Percentiles rank a stretch among this genome's conserved stretches.
phyloP scores from a whole-genome alignment of 1,140 invertebrate species.

The Scaptodrosophila lebanonensis region DNA sequence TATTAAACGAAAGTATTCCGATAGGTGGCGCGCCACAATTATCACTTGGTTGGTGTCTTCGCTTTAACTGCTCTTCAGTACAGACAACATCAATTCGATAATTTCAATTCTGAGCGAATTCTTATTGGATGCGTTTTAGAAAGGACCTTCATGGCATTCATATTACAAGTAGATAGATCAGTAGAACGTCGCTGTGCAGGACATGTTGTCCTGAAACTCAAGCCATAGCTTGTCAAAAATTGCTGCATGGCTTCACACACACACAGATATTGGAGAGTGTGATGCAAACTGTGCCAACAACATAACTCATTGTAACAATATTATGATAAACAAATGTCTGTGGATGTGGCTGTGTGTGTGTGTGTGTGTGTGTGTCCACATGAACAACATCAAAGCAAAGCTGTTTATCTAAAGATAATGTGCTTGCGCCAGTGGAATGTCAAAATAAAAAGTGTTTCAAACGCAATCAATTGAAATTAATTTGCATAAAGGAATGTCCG shows the following conservation, averaged over 20 bases:
- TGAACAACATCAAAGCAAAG: slow-evolving; percentile 60
- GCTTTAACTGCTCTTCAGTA: neutral
- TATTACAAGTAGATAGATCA: no score
- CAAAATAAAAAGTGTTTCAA: slow-evolving; percentile 66
- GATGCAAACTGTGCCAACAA: no score
- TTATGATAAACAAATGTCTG: slow-evolving; percentile 40
- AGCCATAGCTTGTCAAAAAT: no score
- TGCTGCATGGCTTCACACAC: no score
- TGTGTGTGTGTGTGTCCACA: no score
- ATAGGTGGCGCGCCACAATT: slow-evolving; percentile 14
- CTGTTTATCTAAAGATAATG: slow-evolving; percentile 58
- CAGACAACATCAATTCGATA: neutral
- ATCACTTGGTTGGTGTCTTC: slow-evolving; percentile 20
- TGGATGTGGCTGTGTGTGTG: no score
- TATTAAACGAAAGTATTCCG: neutral
- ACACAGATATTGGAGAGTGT: no score
- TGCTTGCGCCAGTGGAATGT: slow-evolving; percentile 58
- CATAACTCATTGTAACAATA: slow-evolving; percentile 42
- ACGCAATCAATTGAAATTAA: slow-evolving; percentile 74
- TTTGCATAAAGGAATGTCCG: slow-evolving; percentile 72
- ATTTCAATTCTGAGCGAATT: slow-evolving; percentile 2
- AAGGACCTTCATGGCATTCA: no score
- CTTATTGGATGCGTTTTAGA: no score
- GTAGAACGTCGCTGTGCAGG: no score
- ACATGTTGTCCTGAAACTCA: no score